Evolutionary conservation across 1,140 invertebrate species (phyloP), one percentile per base, ranked within the genome.

Genomic region (Vollenhovia emeryi): DNA sequence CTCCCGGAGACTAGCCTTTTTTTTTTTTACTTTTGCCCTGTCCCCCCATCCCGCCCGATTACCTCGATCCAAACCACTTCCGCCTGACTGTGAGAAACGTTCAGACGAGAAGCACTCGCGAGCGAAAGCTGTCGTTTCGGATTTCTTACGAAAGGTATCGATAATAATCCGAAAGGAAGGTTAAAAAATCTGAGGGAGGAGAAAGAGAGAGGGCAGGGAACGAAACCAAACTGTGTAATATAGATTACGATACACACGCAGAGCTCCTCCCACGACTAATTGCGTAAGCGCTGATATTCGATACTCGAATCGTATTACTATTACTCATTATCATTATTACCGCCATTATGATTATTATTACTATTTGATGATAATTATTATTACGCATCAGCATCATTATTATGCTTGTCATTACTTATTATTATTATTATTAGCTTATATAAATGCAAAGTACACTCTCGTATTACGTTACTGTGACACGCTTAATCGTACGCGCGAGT

Each of bases 341-440:
- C 86, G 71, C 52, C 57, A 80, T 71, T 89, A 86, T 90, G 86
- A 69, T 50, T 80, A 91, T 91, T 90, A 92, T 91, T 89, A 91
- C 91, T 88, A 89, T 87, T 91, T 68, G 27, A 90, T 90, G 76
- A 87, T 80, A 88, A 89, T 87, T 71, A 86, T 69, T 86, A 75
- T 86, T 86, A 76, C 62, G 60, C 78, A 71, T 82, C 78, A 57
- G 33, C 86, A 80, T 76, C 59, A 80, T 71, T 89, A 86, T 87
- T 74, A 78, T 85, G 57, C 59, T 79, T 79, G 36, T 79, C 60
- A 68, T 66, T 79, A 68, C 45, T 66, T 68, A 92, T 88, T 90
- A 90, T 88, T 74, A 83, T 60, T 89, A 91, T 89, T 91, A 87
- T 89, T 90, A 91, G 80, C 85, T 73, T 88, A 89, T 50, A 73